Conservation (phyloP, 1,140 invertebrate species). For the Eriosoma lanigerum region DNA sequence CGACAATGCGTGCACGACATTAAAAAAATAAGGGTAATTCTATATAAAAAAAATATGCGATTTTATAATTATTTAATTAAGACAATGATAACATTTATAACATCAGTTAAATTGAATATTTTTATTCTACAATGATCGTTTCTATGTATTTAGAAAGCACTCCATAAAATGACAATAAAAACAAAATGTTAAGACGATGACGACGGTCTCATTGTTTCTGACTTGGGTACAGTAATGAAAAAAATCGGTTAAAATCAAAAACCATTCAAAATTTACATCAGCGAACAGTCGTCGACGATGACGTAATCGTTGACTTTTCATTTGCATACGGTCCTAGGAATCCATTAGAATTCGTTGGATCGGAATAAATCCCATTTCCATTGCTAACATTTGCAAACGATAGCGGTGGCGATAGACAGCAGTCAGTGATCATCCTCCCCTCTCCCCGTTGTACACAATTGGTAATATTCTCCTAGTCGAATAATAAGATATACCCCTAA, state of each 20-base stretch:
- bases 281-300: background rate
- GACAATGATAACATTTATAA: too few species aligned
- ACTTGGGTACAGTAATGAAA: background rate
- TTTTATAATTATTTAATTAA: too few species aligned
- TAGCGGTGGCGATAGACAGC: conserved; percentile 1
- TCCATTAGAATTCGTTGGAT: conserved; percentile 36
- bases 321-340: conserved; percentile 23
- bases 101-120: too few species aligned
- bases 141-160: too few species aligned
- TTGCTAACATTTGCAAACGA: background rate
- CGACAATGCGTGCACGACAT: background rate
- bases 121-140: too few species aligned
- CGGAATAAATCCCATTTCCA: conserved; percentile 40
- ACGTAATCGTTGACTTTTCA: background rate
- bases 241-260: conserved; percentile 43
- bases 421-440: background rate
- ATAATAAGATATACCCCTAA: conserved; percentile 33
- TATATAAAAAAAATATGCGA: too few species aligned
- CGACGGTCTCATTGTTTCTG: background rate
- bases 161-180: background rate
- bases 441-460: background rate
- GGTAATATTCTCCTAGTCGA: background rate
- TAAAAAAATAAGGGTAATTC: too few species aligned
- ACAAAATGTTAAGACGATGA: background rate
- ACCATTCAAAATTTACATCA: conserved; percentile 15